These are phyloP conservation scores for Ophion ellenae DNA, from an alignment of 2,888 invertebrate species.

Conservation along the genomic window DNA sequence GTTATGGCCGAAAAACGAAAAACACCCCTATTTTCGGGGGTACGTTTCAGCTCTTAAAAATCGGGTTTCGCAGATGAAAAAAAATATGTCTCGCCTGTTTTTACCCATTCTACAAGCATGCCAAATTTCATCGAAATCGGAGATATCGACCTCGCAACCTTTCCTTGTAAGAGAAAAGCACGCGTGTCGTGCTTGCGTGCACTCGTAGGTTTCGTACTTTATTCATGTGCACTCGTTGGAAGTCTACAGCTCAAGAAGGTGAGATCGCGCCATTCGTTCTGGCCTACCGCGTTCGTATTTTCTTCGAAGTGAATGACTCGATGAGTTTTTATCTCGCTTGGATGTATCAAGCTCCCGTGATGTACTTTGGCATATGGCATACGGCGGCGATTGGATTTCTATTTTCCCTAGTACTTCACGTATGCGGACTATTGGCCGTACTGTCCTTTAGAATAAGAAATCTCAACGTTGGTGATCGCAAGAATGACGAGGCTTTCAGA, in stretches of 20 bases:
- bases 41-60: no score
- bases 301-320: slow-evolving; percentile 45
- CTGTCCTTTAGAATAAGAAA: slow-evolving; percentile 54
- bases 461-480: background rate
- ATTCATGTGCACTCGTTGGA: background rate
- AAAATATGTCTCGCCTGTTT: no score
- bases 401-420: slow-evolving; percentile 44
- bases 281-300: slow-evolving; percentile 46
- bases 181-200: background rate
- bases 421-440: slow-evolving; percentile 48
- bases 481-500: background rate
- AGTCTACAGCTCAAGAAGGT: slow-evolving; percentile 37
- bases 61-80: no score
- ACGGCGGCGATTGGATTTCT: slow-evolving; percentile 49
- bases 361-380: slow-evolving; percentile 50
- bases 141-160: no score
- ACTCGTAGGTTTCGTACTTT: background rate
- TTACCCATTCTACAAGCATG: no score
- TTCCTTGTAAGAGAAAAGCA: background rate
- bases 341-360: slow-evolving; percentile 51
- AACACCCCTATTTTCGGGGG: no score
- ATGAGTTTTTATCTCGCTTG: slow-evolving; percentile 52
- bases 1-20: no score
- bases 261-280: slow-evolving; percentile 46
- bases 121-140: no score